phyloP scores from a whole-genome alignment of 2,113 vertebrate genomes.

The Sarotherodon lohbergeri region DNA sequence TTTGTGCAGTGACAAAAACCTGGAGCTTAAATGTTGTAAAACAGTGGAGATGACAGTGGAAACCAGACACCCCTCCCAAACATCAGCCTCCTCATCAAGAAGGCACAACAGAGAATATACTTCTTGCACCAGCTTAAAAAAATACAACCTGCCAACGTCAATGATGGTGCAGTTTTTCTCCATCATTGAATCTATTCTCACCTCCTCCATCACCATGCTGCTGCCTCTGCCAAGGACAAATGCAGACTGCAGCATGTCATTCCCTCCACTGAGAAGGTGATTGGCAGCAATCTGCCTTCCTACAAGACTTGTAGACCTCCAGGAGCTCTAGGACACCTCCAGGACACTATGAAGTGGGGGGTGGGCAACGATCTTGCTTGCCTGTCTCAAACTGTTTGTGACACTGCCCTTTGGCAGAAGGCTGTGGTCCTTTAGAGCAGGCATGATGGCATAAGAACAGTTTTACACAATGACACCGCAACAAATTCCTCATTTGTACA shows the following conservation, averaged over 20 bases:
- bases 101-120: background rate
- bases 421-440: background rate
- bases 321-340: background rate
- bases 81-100: background rate
- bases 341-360: background rate
- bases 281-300: background rate
- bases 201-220: background rate
- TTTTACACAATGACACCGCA: background rate
- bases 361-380: background rate
- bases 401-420: background rate
- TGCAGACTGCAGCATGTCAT: background rate
- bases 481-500: background rate
- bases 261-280: background rate
- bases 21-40: background rate
- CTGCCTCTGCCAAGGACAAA: background rate
- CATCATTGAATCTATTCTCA: background rate
- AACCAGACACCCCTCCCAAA: background rate
- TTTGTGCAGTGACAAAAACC: background rate
- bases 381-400: background rate
- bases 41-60: background rate
- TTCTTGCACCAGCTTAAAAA: background rate
- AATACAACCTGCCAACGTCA: background rate
- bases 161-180: background rate
- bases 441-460: background rate
- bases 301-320: background rate